Evolutionary conservation across 2,113 vertebrate species (phyloP).

Genomic region (Onychorhynchus coronatus): DNA sequence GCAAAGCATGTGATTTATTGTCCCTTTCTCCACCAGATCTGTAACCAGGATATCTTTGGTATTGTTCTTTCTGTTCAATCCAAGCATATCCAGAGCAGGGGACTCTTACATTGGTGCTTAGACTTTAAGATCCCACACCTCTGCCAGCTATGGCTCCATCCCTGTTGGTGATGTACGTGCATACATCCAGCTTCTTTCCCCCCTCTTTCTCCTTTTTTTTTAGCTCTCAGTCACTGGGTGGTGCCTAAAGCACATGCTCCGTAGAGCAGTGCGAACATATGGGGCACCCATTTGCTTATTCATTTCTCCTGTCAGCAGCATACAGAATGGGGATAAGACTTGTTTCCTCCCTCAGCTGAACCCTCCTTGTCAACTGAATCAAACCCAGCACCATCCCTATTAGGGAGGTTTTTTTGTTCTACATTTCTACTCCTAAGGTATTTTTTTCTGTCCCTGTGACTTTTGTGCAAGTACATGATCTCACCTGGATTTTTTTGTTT

Average conservation of each 20-base stretch:
- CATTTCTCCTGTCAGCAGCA: conserved; percentile 31
- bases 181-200: background rate
- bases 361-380: background rate
- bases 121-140: background rate
- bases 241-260: conserved; percentile 5
- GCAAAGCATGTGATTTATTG: background rate
- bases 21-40: background rate
- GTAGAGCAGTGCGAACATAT: conserved; percentile 11
- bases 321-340: background rate
- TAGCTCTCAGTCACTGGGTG: background rate
- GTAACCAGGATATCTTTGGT: background rate
- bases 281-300: conserved; percentile 55
- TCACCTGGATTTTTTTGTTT: background rate
- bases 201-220: background rate
- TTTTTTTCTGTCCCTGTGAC: background rate
- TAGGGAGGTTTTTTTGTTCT: background rate
- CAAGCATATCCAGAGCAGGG: background rate
- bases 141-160: background rate
- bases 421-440: background rate
- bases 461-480: background rate
- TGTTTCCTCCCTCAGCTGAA: background rate
- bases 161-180: background rate
- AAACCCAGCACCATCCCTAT: background rate
- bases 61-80: background rate
- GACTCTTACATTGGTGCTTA: background rate